A percentile compares a stretch with the other conserved stretches of the same genome.
Evolutionary conservation across 2,888 invertebrate genomes (phyloP).

Genomic region (Heliconius sara): DNA sequence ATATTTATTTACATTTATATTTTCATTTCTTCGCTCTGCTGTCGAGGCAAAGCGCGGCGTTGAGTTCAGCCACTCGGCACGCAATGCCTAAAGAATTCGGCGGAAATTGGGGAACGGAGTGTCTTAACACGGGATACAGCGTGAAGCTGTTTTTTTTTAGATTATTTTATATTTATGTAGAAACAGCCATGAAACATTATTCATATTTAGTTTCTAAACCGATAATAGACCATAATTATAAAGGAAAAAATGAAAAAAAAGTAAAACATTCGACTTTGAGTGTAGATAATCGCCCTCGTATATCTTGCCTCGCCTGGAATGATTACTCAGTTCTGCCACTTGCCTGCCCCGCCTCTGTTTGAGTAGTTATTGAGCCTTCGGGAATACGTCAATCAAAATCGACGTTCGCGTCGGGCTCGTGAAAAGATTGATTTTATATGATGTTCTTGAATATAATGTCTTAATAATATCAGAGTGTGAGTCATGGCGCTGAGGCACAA

Average conservation of each 20-base stretch:
- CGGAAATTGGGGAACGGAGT: too few species aligned
- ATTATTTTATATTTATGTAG: too few species aligned
- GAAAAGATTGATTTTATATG: constrained; percentile 38
- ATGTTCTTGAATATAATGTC: not conserved
- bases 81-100: too few species aligned
- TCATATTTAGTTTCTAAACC: not conserved
- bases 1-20: too few species aligned
- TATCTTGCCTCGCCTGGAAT: constrained; percentile 33
- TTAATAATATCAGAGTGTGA: not conserved
- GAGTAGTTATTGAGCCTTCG: constrained; percentile 42
- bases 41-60: too few species aligned
- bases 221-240: not conserved
- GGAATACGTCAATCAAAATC: constrained; percentile 43
- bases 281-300: constrained; percentile 36
- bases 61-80: too few species aligned
- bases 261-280: constrained; percentile 22
- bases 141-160: too few species aligned
- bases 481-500: too few species aligned
- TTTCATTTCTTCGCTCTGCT: too few species aligned
- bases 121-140: too few species aligned
- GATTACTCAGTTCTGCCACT: constrained; percentile 44
- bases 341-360: constrained; percentile 41
- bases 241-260: not conserved
- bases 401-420: constrained; percentile 31
- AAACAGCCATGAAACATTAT: not conserved